These are phyloP conservation scores for Montipora capitata DNA, from an alignment of 92 coral and sea anemone species.

Conservation along the genomic window DNA sequence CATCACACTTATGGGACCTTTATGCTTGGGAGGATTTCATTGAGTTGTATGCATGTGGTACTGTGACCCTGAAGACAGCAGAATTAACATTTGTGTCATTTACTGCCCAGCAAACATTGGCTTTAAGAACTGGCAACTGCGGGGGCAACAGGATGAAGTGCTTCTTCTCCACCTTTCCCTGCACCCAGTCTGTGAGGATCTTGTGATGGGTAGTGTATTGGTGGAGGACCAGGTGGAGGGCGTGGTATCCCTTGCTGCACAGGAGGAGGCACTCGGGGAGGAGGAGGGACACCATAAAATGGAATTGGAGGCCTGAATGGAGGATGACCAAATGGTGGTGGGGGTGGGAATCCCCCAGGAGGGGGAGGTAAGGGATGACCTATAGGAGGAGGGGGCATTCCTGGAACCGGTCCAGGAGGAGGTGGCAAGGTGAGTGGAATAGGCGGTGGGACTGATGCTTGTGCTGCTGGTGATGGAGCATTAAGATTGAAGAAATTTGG, in stretches of 20 bases:
- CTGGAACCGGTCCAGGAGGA: slow-evolving; percentile 85
- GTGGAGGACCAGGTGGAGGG: slow-evolving; percentile 93
- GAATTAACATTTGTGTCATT: too few relatives aligned
- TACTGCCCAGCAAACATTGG: not conserved
- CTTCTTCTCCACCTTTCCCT: slow-evolving; percentile 87
- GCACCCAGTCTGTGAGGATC: slow-evolving; percentile 99
- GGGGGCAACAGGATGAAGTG: slow-evolving; percentile 60
- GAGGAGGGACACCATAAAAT: slow-evolving; percentile 85
- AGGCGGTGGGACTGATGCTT: slow-evolving; percentile 74
- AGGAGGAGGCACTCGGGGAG: slow-evolving; percentile 85
- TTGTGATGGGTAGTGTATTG: slow-evolving; percentile 98
- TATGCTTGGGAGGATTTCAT: too few relatives aligned
- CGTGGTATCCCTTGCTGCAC: slow-evolving; percentile 79
- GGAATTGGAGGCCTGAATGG: slow-evolving; percentile 91
- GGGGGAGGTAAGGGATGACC: slow-evolving; percentile 81
- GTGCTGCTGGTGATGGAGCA: slow-evolving; percentile 58
- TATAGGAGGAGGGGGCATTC: slow-evolving; percentile 89
- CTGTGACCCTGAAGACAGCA: too few relatives aligned
- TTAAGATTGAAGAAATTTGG: slow-evolving; percentile 94
- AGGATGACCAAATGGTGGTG: slow-evolving; percentile 95
- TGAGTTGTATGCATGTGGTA: too few relatives aligned
- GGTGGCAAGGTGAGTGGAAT: slow-evolving; percentile 80
- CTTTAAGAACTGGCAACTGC: slow-evolving; percentile 45
- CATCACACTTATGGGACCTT: too few relatives aligned
- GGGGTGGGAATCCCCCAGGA: slow-evolving; percentile 84